phyloP scores from a whole-genome alignment of 2,888 invertebrate genomes.

The Monoplex corrugatus region DNA sequence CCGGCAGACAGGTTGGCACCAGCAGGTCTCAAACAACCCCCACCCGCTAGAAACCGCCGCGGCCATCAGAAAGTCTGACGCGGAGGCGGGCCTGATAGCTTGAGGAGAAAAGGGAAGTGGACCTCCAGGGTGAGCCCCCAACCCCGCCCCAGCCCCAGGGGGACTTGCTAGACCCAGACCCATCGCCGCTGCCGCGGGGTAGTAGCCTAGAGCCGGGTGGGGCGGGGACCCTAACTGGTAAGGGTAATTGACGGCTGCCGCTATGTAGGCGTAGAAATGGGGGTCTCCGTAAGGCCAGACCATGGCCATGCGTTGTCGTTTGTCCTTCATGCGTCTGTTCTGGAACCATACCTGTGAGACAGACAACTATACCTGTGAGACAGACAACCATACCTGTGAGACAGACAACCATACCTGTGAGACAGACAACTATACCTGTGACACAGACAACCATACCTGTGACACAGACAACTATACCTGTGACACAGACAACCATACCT shows the following conservation, averaged over 20 bases:
- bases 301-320: slow-evolving; percentile 95
- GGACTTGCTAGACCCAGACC: slow-evolving; percentile 29
- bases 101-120: slow-evolving; percentile 27
- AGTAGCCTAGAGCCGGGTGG: not conserved
- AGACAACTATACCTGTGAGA: no score
- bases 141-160: not conserved
- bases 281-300: slow-evolving; percentile 97
- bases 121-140: not conserved
- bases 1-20: slow-evolving; percentile 12
- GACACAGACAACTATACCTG: no score
- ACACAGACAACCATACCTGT: no score
- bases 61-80: slow-evolving; percentile 40
- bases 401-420: no score
- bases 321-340: slow-evolving; percentile 98
- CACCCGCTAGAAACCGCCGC: slow-evolving; percentile 29
- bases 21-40: slow-evolving; percentile 24
- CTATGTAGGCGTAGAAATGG: slow-evolving; percentile 92
- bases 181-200: slow-evolving; percentile 23
- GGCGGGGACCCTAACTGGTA: slow-evolving; percentile 50
- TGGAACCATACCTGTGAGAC: slow-evolving; percentile 90
- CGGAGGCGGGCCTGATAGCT: slow-evolving; percentile 16
- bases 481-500: no score
- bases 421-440: no score
- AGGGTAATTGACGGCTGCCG: slow-evolving; percentile 85
- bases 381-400: no score